Conservation (phyloP, 2,113 vertebrate genomes). For the Conger conger region DNA sequence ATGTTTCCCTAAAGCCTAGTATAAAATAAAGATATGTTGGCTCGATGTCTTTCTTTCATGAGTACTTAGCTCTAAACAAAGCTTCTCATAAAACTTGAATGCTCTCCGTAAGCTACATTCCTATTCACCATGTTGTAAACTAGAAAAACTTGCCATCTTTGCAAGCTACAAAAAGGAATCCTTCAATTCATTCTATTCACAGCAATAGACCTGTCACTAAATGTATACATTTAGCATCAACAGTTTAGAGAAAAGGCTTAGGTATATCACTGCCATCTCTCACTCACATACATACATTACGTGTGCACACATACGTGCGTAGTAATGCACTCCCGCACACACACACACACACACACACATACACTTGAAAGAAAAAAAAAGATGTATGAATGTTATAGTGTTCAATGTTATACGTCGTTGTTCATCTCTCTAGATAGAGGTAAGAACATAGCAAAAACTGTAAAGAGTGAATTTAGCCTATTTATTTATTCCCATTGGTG, state of each 20-base stretch:
- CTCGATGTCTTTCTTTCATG: slow-evolving; percentile 74
- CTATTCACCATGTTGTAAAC: not conserved
- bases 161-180: not conserved
- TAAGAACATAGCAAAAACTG: not conserved
- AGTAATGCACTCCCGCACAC: not conserved
- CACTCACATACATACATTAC: not conserved
- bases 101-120: slow-evolving; percentile 30
- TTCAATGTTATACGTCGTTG: not conserved
- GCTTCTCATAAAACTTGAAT: slow-evolving; percentile 46
- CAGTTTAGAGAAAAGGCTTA: not conserved
- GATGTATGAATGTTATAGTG: not conserved
- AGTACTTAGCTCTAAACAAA: slow-evolving; percentile 71
- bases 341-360: not conserved
- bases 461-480: not conserved
- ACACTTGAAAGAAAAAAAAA: not conserved
- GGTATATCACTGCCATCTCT: not conserved
- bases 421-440: not conserved
- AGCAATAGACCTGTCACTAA: slow-evolving; percentile 1
- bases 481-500: not conserved
- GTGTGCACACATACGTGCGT: not conserved
- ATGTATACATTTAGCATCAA: not conserved
- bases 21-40: slow-evolving; percentile 66
- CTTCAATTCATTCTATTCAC: not conserved
- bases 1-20: slow-evolving; percentile 35
- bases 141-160: not conserved